phyloP scores from a whole-genome alignment of 2,113 vertebrate genomes.

The Gavia stellata region DNA sequence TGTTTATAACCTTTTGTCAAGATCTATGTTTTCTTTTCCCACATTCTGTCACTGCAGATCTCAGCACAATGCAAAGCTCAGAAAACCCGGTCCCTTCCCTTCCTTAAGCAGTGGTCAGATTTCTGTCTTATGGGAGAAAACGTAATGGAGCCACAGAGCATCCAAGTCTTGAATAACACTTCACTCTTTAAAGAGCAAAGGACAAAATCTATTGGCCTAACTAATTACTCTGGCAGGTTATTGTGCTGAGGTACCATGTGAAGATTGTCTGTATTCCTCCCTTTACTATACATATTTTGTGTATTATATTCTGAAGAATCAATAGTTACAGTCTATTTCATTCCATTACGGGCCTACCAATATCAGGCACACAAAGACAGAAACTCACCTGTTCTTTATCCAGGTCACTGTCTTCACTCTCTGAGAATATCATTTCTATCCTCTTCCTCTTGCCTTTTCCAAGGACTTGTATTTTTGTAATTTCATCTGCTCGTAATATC shows the following conservation, averaged over 20 bases:
- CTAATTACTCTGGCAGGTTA: neutral
- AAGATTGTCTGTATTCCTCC: neutral
- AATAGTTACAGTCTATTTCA: neutral
- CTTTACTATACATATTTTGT: neutral
- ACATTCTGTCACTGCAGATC: neutral
- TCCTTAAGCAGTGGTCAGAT: neutral
- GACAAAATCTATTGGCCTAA: neutral
- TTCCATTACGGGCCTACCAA: neutral
- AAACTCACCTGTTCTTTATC: slow-evolving; percentile 63
- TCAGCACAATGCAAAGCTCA: neutral
- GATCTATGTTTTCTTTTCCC: neutral
- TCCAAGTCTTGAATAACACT: neutral
- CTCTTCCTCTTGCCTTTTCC: slow-evolving; percentile 74
- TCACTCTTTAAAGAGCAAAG: neutral
- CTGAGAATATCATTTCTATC: slow-evolving; percentile 69
- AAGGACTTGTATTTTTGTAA: slow-evolving; percentile 63
- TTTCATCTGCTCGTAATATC: slow-evolving; percentile 63
- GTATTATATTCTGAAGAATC: neutral
- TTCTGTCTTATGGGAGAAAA: neutral
- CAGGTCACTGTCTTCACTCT: slow-evolving; percentile 63
- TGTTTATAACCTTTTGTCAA: neutral
- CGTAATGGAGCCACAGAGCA: neutral
- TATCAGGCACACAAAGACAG: neutral
- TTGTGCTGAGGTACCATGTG: neutral
- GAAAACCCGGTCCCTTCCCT: neutral